Evolutionary conservation across 1,140 invertebrate species (phyloP).

Genomic region (Drosophila sproati): DNA sequence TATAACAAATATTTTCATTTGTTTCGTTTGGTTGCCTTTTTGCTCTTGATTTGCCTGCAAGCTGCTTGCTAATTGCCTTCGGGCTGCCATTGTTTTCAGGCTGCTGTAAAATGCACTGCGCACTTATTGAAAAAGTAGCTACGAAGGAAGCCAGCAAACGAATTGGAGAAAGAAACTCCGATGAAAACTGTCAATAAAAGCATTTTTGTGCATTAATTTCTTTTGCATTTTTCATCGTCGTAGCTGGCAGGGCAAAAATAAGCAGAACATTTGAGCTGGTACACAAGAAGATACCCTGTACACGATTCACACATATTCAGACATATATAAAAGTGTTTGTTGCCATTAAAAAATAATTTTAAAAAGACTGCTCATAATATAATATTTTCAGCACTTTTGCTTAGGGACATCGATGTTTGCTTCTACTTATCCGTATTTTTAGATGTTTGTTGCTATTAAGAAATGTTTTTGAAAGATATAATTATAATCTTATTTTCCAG

Average conservation of each 20-base stretch:
- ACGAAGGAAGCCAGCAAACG: slow-evolving; percentile 25
- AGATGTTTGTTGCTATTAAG: no score
- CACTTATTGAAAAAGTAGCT: slow-evolving; percentile 51
- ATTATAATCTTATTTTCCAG: no score
- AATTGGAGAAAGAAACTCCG: slow-evolving; percentile 34
- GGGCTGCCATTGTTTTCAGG: slow-evolving; percentile 60
- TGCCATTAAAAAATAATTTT: no score
- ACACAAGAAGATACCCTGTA: neutral
- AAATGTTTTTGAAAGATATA: no score
- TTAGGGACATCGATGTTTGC: no score
- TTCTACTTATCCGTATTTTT: no score
- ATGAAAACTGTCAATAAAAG: slow-evolving; percentile 71
- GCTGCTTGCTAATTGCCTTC: slow-evolving; percentile 59
- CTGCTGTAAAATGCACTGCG: slow-evolving; percentile 53
- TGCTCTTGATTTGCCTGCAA: slow-evolving; percentile 30
- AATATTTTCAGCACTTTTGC: no score
- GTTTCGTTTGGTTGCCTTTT: neutral
- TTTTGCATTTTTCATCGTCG: slow-evolving; percentile 41
- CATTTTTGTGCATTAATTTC: slow-evolving; percentile 70
- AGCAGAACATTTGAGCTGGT: slow-evolving; percentile 1
- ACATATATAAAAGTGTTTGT: no score
- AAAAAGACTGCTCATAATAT: no score
- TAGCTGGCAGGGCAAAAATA: slow-evolving; percentile 23
- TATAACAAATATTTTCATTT: neutral
- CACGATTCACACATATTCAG: no score